phyloP scores from a whole-genome alignment of 1,140 invertebrate genomes.

The Cylas formicarius region DNA sequence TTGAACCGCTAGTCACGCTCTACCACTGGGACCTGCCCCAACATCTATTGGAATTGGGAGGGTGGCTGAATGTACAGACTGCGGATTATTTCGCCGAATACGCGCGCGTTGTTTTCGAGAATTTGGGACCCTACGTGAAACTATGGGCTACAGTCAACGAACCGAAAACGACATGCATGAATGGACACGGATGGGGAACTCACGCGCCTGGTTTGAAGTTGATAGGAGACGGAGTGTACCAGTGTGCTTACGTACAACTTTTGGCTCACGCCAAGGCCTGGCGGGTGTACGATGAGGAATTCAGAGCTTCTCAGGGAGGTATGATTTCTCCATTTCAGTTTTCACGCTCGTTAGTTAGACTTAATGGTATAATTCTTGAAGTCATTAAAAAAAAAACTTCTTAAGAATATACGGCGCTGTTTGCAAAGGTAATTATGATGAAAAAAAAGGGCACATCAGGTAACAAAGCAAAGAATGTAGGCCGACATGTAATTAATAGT shows the following conservation, averaged over 20 bases:
- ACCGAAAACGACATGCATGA: slow-evolving; percentile 2
- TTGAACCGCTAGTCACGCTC: slow-evolving; percentile 40
- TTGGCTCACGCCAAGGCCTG: slow-evolving; percentile 42
- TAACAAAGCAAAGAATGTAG: too few relatives aligned
- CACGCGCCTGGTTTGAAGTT: slow-evolving; percentile 4
- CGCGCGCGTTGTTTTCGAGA: slow-evolving; percentile 22
- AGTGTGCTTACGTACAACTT: slow-evolving; percentile 42
- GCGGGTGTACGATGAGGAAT: slow-evolving; percentile 36
- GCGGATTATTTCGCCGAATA: slow-evolving; percentile 32
- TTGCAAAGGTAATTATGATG: neutral
- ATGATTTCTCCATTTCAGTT: too few relatives aligned
- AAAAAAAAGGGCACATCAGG: too few relatives aligned
- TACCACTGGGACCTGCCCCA: slow-evolving; percentile 36
- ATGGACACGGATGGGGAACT: slow-evolving; percentile 2
- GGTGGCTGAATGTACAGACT: slow-evolving; percentile 44
- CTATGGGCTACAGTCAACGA: slow-evolving; percentile 39
- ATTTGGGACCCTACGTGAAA: slow-evolving; percentile 21
- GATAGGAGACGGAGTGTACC: slow-evolving; percentile 39
- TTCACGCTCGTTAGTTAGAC: too few relatives aligned
- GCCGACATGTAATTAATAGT: too few relatives aligned
- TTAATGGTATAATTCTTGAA: slow-evolving; percentile 48
- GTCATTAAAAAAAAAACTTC: slow-evolving; percentile 46
- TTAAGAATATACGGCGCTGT: too few relatives aligned
- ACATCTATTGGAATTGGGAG: slow-evolving; percentile 43
- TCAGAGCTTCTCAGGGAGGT: slow-evolving; percentile 11